Evolutionary conservation across 2,888 invertebrate species (phyloP).

Genomic region (Alcis repandata): DNA sequence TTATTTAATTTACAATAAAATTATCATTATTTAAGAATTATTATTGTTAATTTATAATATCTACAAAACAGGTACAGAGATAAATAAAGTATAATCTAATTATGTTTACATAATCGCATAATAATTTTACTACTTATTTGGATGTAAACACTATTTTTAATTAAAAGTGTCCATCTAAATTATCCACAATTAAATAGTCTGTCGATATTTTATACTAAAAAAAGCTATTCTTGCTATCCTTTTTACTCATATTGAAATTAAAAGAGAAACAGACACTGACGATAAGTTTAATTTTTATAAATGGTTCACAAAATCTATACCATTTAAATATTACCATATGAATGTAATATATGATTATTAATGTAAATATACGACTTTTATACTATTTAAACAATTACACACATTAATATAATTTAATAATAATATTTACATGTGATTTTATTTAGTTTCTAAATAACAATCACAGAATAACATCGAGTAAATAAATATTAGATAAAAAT

Average conservation of each 20-base stretch:
- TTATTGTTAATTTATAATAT: slow-evolving; percentile 18
- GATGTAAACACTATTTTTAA: neutral
- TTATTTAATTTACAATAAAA: neutral
- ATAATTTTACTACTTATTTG: neutral
- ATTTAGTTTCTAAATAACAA: slow-evolving; percentile 43
- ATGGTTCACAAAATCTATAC: too few species aligned
- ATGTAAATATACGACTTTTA: neutral
- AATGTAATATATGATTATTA: neutral
- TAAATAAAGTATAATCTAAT: slow-evolving; percentile 28
- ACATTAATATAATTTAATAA: neutral
- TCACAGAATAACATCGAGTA: slow-evolving; percentile 44
- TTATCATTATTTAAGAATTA: neutral
- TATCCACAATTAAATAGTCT: neutral
- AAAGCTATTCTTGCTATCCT: too few species aligned
- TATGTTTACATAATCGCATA: slow-evolving; percentile 52
- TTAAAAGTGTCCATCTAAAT: neutral
- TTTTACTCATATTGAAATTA: too few species aligned
- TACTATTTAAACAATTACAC: too few species aligned
- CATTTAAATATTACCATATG: neutral
- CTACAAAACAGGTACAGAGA: slow-evolving; percentile 29
- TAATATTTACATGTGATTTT: slow-evolving; percentile 47
- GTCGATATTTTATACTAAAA: too few species aligned
- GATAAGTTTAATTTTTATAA: too few species aligned
- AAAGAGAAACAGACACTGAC: too few species aligned
- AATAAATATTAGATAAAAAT: slow-evolving; percentile 18